Evolutionary conservation across 1,140 invertebrate genomes (phyloP), one percentile per base, ranked within the genome.

Genomic region (Ditylenchus dipsaci): DNA sequence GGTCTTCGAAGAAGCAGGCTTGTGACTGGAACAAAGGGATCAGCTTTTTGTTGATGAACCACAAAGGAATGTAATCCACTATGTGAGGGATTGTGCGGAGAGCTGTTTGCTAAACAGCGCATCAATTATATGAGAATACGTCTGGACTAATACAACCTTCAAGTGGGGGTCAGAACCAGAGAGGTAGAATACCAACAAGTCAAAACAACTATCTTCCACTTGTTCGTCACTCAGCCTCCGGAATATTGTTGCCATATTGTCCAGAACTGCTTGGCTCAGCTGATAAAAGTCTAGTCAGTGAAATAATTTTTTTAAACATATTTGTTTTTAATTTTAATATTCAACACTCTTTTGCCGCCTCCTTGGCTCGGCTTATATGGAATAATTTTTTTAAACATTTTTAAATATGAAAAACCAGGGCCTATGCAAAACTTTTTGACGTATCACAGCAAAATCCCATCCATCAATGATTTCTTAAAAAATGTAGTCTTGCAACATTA

Each of bases 51-150:
- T 68, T 78, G 47, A 80, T 71, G 49, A 78, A 80, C 47, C 66
- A 49, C 27, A 75, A 47, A 21, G 80, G 78, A 47, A 80, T 60
- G 68, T 70, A 83, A 17, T 82, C 80, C 27, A 69, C 78, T 43
- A 80, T 65, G 17, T 68, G 57, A 11, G 78, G 71, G n/a, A 80
- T 59, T 21, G 68, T 59, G 3, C 80, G 71, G 13, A 80, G 33
- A 5, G 80, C 69, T 30, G 57, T 64, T 68, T 82, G 81, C 80
- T 80, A 63, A 19, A 70, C 23, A 21, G 23, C 15, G 3, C 3
- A 53, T 21, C 3, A 53, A 30, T 29, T 33, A 13, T 23, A 17
- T 57, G n/a, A n/a, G n/a, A n/a, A n/a, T n/a, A n/a, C n/a, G n/a
- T n/a, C n/a, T n/a, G n/a, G n/a, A 53, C 3, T 7, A 21, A 67